These are phyloP conservation scores for Drosophila rubida DNA, from an alignment of 2,888 invertebrate species.

Conservation along the genomic window DNA sequence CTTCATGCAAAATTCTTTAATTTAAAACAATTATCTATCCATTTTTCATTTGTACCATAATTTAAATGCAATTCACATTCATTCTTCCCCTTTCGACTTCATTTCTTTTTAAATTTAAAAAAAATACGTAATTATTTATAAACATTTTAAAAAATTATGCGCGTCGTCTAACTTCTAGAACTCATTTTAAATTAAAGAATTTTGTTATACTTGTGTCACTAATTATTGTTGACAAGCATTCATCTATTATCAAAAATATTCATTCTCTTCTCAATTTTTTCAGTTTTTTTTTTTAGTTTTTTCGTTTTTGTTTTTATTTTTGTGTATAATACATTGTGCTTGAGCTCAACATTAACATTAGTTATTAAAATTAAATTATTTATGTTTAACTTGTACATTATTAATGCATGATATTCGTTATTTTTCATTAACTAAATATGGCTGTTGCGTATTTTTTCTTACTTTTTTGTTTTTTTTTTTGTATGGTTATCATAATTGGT, in stretches of 20 bases:
- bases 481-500: constrained; percentile 13
- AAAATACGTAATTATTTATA: constrained; percentile 20
- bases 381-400: constrained; percentile 73
- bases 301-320: constrained; percentile 33
- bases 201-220: constrained; percentile 18
- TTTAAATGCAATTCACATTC: constrained; percentile 71
- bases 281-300: constrained; percentile 1
- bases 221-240: constrained; percentile 5
- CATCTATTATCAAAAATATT: constrained; percentile 19
- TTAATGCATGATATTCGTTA: constrained; percentile 68
- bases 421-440: constrained; percentile 76
- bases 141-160: constrained; percentile 31
- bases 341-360: constrained; percentile 59
- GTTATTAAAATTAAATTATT: constrained; percentile 52
- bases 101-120: constrained; percentile 16
- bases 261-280: not conserved
- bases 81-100: constrained; percentile 19
- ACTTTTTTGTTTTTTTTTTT: constrained; percentile 4
- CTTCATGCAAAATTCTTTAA: constrained; percentile 68
- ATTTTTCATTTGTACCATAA: constrained; percentile 71
- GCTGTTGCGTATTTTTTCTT: constrained; percentile 58
- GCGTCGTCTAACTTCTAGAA: constrained; percentile 13
- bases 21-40: constrained; percentile 58
- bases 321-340: constrained; percentile 70
- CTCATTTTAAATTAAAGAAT: constrained; percentile 77